Conservation (phyloP, 2,888 invertebrate species). For the Danaus chrysippus region DNA sequence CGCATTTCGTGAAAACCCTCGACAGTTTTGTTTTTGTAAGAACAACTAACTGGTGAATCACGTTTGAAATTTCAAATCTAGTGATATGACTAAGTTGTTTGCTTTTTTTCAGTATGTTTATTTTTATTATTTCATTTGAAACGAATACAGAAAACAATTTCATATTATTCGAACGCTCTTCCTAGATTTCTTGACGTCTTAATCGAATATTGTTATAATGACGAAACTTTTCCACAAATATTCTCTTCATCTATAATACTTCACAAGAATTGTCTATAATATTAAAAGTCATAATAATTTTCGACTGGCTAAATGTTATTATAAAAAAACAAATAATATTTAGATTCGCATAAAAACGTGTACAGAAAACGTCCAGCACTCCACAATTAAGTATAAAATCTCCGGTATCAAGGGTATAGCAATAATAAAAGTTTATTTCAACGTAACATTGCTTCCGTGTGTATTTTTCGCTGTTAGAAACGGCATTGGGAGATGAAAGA, state of each 20-base stretch:
- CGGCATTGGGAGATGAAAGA: conserved; percentile 17
- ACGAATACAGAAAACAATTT: conserved; percentile 12
- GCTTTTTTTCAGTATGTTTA: conserved; percentile 7
- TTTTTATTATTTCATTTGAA: conserved; percentile 18
- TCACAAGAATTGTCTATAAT: no score
- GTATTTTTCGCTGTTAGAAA: conserved; percentile 17
- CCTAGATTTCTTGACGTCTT: no score
- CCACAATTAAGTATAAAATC: conserved; percentile 6
- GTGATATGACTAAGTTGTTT: conserved; percentile 14
- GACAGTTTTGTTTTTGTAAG: conserved; percentile 34
- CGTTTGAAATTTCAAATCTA: conserved; percentile 23
- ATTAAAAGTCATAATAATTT: no score
- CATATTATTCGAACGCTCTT: no score
- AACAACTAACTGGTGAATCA: conserved; percentile 36
- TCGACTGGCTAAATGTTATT: no score
- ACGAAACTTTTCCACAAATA: no score
- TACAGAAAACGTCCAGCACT: neutral
- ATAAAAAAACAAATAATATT: neutral
- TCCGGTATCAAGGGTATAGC: conserved; percentile 5
- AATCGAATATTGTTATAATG: no score
- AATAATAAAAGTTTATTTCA: conserved; percentile 22
- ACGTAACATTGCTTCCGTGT: conserved; percentile 14
- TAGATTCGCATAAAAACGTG: neutral
- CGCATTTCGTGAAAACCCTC: conserved; percentile 27
- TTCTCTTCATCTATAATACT: no score